phyloP scores from a whole-genome alignment of 2,797 vertebrate genomes.

The Mycteria americana region DNA sequence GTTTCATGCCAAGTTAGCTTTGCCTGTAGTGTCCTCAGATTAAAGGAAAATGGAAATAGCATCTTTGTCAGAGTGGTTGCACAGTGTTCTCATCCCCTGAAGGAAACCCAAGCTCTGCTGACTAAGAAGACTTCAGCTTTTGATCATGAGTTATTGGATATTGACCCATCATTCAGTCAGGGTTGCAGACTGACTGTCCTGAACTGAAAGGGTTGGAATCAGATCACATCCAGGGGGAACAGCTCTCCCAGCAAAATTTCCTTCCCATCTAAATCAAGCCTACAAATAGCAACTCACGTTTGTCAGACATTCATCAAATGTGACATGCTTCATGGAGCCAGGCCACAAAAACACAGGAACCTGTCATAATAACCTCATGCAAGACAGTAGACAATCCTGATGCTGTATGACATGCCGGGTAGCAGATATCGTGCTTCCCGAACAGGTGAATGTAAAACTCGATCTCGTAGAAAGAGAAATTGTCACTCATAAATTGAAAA shows the following conservation, averaged over 20 bases:
- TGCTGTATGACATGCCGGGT: neutral
- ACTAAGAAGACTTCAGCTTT: slow-evolving; percentile 73
- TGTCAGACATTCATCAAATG: slow-evolving; percentile 67
- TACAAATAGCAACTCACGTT: slow-evolving; percentile 67
- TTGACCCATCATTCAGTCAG: slow-evolving; percentile 69
- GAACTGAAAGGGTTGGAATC: slow-evolving; percentile 43
- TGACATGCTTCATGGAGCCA: slow-evolving; percentile 61
- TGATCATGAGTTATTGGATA: slow-evolving; percentile 76
- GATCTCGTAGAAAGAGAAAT: neutral
- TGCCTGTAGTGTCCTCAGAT: slow-evolving; percentile 61
- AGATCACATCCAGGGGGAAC: slow-evolving; percentile 44
- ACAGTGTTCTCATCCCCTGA: slow-evolving; percentile 61
- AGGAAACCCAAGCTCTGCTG: slow-evolving; percentile 71
- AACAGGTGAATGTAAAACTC: slow-evolving; percentile 20
- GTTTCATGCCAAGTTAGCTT: slow-evolving; percentile 54
- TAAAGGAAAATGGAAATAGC: slow-evolving; percentile 67
- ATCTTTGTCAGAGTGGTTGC: slow-evolving; percentile 45
- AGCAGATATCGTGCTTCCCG: neutral
- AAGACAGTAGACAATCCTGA: slow-evolving; percentile 21
- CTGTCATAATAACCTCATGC: slow-evolving; percentile 36
- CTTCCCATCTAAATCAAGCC: slow-evolving; percentile 61
- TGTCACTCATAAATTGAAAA: slow-evolving; percentile 13
- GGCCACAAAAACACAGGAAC: slow-evolving; percentile 46
- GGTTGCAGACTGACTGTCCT: slow-evolving; percentile 53
- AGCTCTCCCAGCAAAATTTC: slow-evolving; percentile 37